Base-by-base conservation (phyloP, 1,140 invertebrate species). In the Paralvinella palmiformis region DNA sequence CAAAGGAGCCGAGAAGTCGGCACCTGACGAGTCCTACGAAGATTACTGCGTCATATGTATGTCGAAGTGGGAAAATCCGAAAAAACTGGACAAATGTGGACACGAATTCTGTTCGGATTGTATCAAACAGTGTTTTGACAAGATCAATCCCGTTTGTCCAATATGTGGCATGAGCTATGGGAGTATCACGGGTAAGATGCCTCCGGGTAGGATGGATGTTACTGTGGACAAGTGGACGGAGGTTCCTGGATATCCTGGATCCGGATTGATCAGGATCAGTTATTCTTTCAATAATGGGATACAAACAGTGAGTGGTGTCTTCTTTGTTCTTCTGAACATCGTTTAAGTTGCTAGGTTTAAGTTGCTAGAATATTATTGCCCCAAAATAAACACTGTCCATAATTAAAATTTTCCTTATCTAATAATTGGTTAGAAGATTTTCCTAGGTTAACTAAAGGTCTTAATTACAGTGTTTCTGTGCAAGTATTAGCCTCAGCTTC, bases 101-200 rank as follows among this genome's bases (percentile, higher is more conserved):
- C 62, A 64, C 36, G 15, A 22, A 24, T 64, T 64, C 52, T 64
- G 62, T 24, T 17, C 6, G 1, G 24, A 2, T 32, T 64, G 62
- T 20, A 58, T 64, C 24, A 24, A 64, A 7, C n/a, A 59, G 17
- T 36, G 52, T 37, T 33, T 59, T 20, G 29, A 45, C 44, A 45
- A 13, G 35, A 56, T 57, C 37, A 70, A 68, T 48, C 74, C 71
- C 20, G 57, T 64, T 1, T 77, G 75, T 64, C 75, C 75, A 22
- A 68, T 65, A 17, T 77, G 75, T 69, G 70, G 69, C 10, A 63
- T 50, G 0, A 36, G 72, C 7, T 75, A 71, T 67, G 75, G 75
- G 10, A 62, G 64, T 56, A 52, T 73, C 0, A 68, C 7, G 1
- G 75, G 75, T n/a, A 70, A 69, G 35, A 74, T 76, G 63, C 75